Conservation (phyloP, 2,888 invertebrate species). For the Ypsolopha sequella region DNA sequence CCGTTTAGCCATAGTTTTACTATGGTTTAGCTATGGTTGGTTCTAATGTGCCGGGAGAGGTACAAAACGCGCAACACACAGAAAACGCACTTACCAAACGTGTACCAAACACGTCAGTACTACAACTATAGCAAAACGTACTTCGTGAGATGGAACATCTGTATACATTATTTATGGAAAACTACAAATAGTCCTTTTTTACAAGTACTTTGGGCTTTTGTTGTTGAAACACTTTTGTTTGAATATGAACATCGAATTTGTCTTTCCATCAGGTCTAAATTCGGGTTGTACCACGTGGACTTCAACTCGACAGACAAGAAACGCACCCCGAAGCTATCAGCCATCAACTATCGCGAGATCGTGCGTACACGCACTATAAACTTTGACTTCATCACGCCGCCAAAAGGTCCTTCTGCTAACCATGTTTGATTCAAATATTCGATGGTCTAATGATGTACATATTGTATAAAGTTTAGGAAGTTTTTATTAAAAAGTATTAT, state of each 20-base stretch:
- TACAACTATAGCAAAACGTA: too few species aligned
- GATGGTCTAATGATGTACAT: background rate
- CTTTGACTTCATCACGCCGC: slow-evolving; percentile 37
- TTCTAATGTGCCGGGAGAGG: too few species aligned
- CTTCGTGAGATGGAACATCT: too few species aligned
- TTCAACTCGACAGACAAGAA: slow-evolving; percentile 45
- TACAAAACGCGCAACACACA: too few species aligned
- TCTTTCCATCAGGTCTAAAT: slow-evolving; percentile 45
- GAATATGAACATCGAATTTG: background rate
- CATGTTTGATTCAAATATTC: background rate
- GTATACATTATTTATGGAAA: too few species aligned
- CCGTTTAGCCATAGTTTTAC: too few species aligned
- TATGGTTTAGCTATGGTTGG: too few species aligned
- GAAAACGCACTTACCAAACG: too few species aligned
- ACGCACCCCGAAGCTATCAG: slow-evolving; percentile 57
- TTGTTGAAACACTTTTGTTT: too few species aligned
- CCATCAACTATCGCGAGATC: slow-evolving; percentile 48
- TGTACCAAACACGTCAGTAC: too few species aligned
- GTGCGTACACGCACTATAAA: slow-evolving; percentile 41
- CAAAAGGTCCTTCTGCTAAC: background rate
- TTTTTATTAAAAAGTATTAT: background rate
- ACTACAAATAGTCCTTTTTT: too few species aligned
- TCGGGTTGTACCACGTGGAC: slow-evolving; percentile 59
- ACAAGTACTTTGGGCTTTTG: too few species aligned
- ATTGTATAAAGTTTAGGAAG: background rate